Percentiles rank a stretch among this genome's conserved stretches.
phyloP scores from a whole-genome alignment of 2,113 vertebrate species.

The Saccopteryx bilineata region DNA sequence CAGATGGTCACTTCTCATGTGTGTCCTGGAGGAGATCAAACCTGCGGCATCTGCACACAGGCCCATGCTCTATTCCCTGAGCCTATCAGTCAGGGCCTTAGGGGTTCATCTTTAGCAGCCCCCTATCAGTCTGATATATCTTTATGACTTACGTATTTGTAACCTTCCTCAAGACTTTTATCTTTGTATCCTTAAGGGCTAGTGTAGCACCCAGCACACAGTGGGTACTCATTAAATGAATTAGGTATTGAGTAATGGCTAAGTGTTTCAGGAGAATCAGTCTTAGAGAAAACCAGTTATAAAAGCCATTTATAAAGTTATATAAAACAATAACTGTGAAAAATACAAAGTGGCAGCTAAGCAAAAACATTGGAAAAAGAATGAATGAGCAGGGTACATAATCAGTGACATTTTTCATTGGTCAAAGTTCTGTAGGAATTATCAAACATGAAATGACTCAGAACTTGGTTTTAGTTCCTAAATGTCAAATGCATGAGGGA shows the following conservation, averaged over 20 bases:
- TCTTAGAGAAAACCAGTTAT: constrained; percentile 31
- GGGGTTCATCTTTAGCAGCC: not conserved
- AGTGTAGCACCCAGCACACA: not conserved
- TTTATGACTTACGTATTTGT: not conserved
- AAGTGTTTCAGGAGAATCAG: not conserved
- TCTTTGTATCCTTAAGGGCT: not conserved
- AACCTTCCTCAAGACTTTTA: not conserved
- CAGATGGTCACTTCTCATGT: too few relatives aligned
- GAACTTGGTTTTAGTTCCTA: constrained; percentile 35
- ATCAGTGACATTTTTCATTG: constrained; percentile 36
- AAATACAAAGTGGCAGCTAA: not conserved
- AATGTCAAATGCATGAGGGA: constrained; percentile 25
- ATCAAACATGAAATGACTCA: constrained; percentile 23
- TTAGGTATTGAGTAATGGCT: not conserved
- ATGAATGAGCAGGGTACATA: not conserved
- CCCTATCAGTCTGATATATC: not conserved
- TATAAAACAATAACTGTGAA: not conserved
- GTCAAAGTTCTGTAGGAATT: constrained; percentile 20
- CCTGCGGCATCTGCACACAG: too few relatives aligned
- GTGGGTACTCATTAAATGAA: not conserved
- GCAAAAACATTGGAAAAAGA: not conserved
- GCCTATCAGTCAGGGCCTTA: not conserved
- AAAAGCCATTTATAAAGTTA: constrained; percentile 31
- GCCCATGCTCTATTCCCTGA: too few relatives aligned
- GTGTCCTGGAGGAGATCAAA: too few relatives aligned